Percentiles rank a stretch among this genome's conserved stretches.
Evolutionary conservation across 2,888 invertebrate species (phyloP).

Genomic region (Pediacus dermestoides): DNA sequence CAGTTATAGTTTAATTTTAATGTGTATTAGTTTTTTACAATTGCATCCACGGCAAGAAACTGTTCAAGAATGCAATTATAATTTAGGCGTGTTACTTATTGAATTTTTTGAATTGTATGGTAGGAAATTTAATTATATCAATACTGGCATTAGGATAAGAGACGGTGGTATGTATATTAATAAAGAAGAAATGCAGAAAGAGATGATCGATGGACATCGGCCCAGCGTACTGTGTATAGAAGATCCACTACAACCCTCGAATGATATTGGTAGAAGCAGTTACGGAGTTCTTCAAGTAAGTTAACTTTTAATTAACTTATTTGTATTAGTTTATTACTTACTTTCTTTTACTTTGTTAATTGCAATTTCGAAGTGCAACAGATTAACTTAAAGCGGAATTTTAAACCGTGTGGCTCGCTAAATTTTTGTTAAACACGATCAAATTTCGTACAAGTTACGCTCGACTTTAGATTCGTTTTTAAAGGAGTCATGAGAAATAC

Average conservation of each 20-base stretch:
- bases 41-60: conserved; percentile 83
- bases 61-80: conserved; percentile 52
- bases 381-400: no score
- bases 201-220: conserved; percentile 91
- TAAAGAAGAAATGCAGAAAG: conserved; percentile 88
- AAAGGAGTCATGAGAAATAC: no score
- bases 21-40: conserved; percentile 97
- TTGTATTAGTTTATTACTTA: no score
- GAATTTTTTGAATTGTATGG: conserved; percentile 98
- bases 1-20: conserved; percentile 96
- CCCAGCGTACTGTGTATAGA: conserved; percentile 95
- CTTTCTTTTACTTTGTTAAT: no score
- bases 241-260: conserved; percentile 93
- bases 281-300: conserved; percentile 83
- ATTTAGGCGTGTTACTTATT: conserved; percentile 90
- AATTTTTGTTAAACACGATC: no score
- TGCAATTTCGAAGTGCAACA: no score
- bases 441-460: no score
- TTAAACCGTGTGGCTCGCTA: no score
- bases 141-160: conserved; percentile 90
- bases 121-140: conserved; percentile 91
- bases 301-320: conserved; percentile 1
- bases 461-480: no score
- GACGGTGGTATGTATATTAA: conserved; percentile 91
- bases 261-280: conserved; percentile 97